Evolutionary conservation across 2,797 vertebrate species (phyloP).

Genomic region (Eidolon dupreanum): DNA sequence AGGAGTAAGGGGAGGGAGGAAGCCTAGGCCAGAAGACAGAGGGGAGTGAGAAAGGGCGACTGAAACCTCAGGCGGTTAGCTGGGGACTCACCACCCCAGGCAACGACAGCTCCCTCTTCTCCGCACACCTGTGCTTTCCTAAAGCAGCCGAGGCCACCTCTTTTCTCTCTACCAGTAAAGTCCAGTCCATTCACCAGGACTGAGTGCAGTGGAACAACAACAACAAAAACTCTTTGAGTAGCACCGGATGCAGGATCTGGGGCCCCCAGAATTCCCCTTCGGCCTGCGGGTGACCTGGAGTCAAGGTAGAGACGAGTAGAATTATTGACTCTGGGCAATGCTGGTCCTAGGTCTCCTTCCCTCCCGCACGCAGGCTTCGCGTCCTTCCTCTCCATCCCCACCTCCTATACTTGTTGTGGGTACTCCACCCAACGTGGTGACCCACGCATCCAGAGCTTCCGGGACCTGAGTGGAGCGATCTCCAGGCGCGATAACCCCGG

Average conservation of each 20-base stretch:
- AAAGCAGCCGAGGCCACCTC: background rate
- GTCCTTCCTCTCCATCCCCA: background rate
- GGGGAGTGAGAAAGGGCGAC: background rate
- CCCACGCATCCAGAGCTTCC: rapidly evolving
- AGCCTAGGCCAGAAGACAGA: background rate
- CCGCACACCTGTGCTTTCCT: too few relatives aligned
- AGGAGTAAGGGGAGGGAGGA: background rate
- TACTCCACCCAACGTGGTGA: background rate
- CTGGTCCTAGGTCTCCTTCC: background rate
- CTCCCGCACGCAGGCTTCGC: rapidly evolving
- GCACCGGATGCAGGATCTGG: background rate
- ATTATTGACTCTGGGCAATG: background rate
- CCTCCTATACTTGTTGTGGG: rapidly evolving
- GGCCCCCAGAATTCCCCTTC: rapidly evolving
- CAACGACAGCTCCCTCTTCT: rapidly evolving
- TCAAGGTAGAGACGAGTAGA: background rate
- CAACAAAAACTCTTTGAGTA: background rate
- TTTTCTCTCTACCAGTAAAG: background rate
- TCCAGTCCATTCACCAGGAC: background rate
- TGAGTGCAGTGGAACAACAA: rapidly evolving
- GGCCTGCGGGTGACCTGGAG: background rate
- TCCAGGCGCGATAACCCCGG: rapidly evolving
- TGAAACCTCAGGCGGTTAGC: background rate
- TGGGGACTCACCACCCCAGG: too few relatives aligned
- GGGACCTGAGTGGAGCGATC: background rate